These are phyloP conservation scores for Scatophagus argus DNA, from an alignment of 2,113 vertebrate genomes.

Conservation along the genomic window DNA sequence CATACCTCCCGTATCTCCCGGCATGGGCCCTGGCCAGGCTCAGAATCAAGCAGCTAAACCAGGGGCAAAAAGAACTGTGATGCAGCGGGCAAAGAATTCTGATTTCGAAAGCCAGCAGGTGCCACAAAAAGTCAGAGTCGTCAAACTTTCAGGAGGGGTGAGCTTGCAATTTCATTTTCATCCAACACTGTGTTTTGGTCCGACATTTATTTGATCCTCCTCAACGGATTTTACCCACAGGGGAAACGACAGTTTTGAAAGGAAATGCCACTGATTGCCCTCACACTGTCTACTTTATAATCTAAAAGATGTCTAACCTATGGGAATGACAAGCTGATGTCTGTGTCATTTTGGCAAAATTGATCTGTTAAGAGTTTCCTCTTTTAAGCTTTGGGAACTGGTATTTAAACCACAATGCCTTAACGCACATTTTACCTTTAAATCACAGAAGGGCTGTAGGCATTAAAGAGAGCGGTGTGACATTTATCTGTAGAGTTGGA, in stretches of 20 bases:
- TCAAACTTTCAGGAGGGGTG: conserved; percentile 94
- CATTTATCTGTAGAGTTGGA: conserved; percentile 78
- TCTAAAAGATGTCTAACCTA: conserved; percentile 74
- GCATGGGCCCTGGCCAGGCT: conserved; percentile 70
- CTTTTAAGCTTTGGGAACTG: conserved; percentile 66
- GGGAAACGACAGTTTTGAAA: conserved; percentile 58
- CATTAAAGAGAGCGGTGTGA: conserved; percentile 75
- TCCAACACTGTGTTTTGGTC: conserved; percentile 35
- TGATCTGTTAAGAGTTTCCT: conserved; percentile 77
- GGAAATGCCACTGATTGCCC: conserved; percentile 67
- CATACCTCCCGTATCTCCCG: conserved; percentile 60
- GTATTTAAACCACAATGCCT: conserved; percentile 70
- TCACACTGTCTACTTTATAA: conserved; percentile 51
- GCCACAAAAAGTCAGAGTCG: conserved; percentile 93
- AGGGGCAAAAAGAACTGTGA: conserved; percentile 93
- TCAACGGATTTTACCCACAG: conserved; percentile 42
- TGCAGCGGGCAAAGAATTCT: conserved; percentile 90
- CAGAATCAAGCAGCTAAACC: conserved; percentile 85
- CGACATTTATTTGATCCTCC: conserved; percentile 65
- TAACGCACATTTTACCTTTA: conserved; percentile 62
- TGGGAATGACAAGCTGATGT: conserved; percentile 71
- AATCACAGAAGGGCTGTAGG: conserved; percentile 58
- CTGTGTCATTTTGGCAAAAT: conserved; percentile 78
- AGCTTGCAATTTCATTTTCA: conserved; percentile 78
- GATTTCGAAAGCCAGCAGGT: conserved; percentile 85